Evolutionary conservation across 1,140 invertebrate species (phyloP).

Genomic region (Heliothis subflexa): DNA sequence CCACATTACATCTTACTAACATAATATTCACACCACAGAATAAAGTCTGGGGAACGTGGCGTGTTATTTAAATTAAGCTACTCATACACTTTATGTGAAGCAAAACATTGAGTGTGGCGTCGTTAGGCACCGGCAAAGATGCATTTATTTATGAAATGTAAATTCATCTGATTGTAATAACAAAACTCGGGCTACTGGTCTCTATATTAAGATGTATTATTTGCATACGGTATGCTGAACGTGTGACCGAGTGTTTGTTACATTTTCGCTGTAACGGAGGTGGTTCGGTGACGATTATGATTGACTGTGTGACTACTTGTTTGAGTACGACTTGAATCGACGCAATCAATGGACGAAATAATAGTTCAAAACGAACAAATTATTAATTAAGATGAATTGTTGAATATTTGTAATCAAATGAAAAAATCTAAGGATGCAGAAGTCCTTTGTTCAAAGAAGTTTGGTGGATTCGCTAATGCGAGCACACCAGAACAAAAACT

Average conservation of each 20-base stretch:
- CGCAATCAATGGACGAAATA: no score
- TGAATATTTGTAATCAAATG: no score
- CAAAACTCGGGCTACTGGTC: slow-evolving; percentile 82
- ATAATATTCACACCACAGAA: slow-evolving; percentile 57
- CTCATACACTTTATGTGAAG: slow-evolving; percentile 64
- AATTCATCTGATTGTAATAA: slow-evolving; percentile 85
- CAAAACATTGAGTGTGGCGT: slow-evolving; percentile 76
- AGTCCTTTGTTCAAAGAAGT: no score
- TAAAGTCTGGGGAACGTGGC: slow-evolving; percentile 46
- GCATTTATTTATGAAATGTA: slow-evolving; percentile 86
- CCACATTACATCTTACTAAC: slow-evolving; percentile 25
- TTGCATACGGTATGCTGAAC: slow-evolving; percentile 74
- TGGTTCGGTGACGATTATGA: no score
- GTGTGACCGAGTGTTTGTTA: slow-evolving; percentile 39
- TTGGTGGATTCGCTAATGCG: no score
- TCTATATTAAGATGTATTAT: slow-evolving; percentile 85
- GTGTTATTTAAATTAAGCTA: slow-evolving; percentile 78
- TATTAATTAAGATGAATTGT: no score
- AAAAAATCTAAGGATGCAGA: no score
- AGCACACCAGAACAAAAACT: no score
- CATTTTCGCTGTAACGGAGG: neutral
- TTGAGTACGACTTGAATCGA: no score
- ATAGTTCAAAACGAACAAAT: no score
- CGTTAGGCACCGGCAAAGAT: slow-evolving; percentile 76
- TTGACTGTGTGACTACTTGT: no score